Evolutionary conservation across 2,888 invertebrate species (phyloP).

Genomic region (Spodoptera picta): DNA sequence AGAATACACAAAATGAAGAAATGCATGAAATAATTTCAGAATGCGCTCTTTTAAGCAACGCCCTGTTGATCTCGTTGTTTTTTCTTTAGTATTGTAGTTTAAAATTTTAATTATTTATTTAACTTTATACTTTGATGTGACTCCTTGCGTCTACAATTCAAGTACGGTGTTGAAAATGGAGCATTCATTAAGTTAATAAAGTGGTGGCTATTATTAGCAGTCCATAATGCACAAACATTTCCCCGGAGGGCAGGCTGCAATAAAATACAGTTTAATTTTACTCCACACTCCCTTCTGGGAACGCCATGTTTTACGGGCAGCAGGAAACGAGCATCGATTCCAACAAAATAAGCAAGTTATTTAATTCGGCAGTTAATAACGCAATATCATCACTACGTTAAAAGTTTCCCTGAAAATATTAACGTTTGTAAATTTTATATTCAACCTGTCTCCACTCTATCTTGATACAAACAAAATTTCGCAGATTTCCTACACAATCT

Average conservation of each 20-base stretch:
- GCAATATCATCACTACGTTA: constrained; percentile 30
- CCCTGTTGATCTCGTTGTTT: too few relatives aligned
- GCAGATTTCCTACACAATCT: constrained; percentile 11
- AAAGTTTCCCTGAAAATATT: constrained; percentile 20
- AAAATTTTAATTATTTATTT: too few relatives aligned
- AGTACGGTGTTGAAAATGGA: constrained; percentile 24
- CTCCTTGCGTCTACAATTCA: constrained; percentile 3
- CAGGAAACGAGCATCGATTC: constrained; percentile 36
- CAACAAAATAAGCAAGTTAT: constrained; percentile 39
- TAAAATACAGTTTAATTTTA: constrained; percentile 54
- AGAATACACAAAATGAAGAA: too few relatives aligned
- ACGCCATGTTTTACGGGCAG: constrained; percentile 34
- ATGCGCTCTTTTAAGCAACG: too few relatives aligned
- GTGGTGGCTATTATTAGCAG: constrained; percentile 35
- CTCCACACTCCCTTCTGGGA: constrained; percentile 40
- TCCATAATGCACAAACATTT: constrained; percentile 42
- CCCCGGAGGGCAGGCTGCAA: constrained; percentile 33
- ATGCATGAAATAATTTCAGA: too few relatives aligned
- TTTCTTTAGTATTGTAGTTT: too few relatives aligned
- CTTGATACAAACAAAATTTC: constrained; percentile 19
- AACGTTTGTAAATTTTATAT: constrained; percentile 13
- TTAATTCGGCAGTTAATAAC: constrained; percentile 38
- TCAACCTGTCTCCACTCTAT: constrained; percentile 5
- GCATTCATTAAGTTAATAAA: constrained; percentile 32
- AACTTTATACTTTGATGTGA: not conserved